Evolutionary conservation across 2,888 invertebrate species (phyloP).

Genomic region (Anthophora plumipes): DNA sequence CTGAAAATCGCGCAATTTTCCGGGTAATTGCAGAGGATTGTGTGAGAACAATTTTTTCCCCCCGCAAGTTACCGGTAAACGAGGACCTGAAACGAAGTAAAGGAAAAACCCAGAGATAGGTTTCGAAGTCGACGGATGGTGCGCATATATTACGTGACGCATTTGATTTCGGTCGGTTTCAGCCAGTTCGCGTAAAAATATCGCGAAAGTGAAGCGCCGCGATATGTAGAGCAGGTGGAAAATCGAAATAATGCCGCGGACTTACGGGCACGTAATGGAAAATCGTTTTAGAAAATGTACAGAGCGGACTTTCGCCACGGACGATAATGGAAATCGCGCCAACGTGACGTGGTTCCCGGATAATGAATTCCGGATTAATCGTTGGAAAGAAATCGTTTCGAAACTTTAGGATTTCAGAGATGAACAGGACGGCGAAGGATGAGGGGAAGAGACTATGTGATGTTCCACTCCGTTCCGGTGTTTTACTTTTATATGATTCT

Average conservation of each 20-base stretch:
- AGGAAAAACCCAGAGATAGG: background rate
- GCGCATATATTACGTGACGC: constrained; percentile 31
- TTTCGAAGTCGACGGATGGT: constrained; percentile 25
- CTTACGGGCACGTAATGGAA: constrained; percentile 32
- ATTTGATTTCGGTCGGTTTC: constrained; percentile 41
- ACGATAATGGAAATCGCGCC: constrained; percentile 32
- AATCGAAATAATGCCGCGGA: constrained; percentile 25
- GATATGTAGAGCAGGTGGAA: constrained; percentile 6
- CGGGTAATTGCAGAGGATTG: constrained; percentile 37
- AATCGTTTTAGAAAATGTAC: constrained; percentile 36
- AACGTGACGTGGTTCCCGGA: background rate
- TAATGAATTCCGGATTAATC: constrained; percentile 32
- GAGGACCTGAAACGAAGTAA: background rate
- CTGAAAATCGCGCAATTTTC: constrained; percentile 45
- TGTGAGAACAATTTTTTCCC: constrained; percentile 29
- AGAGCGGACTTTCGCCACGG: background rate
- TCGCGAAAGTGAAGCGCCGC: background rate
- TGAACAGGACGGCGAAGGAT: too few relatives aligned
- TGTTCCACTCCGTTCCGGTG: background rate
- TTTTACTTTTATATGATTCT: background rate
- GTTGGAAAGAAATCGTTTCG: background rate
- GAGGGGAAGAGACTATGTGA: too few relatives aligned
- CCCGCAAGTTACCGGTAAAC: constrained; percentile 21
- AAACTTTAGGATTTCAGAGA: background rate
- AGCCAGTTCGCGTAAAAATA: constrained; percentile 27